These are phyloP conservation scores for Zingel zingel DNA, from an alignment of 2,113 vertebrate genomes.

Conservation along the genomic window DNA sequence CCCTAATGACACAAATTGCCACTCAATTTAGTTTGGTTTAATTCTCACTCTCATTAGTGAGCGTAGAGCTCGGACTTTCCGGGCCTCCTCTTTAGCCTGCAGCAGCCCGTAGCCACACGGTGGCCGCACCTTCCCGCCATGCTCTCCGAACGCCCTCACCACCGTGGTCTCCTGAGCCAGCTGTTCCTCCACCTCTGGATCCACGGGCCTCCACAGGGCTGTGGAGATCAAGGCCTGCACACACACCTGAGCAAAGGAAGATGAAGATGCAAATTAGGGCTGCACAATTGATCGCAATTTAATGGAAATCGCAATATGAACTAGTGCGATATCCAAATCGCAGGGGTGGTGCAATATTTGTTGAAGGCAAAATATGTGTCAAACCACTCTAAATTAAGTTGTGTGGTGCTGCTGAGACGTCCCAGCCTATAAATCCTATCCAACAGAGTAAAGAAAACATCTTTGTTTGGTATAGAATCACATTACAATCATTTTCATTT, in stretches of 20 bases:
- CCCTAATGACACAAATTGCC: not conserved
- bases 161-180: constrained; percentile 80
- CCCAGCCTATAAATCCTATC: too few relatives aligned
- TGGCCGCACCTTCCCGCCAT: constrained; percentile 74
- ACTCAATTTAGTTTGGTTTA: not conserved
- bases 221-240: constrained; percentile 79
- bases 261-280: not conserved
- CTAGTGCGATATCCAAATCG: too few relatives aligned
- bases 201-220: constrained; percentile 80
- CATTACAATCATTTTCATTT: too few relatives aligned
- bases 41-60: constrained; percentile 83
- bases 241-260: constrained; percentile 74
- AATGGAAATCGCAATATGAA: too few relatives aligned
- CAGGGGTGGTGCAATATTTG: too few relatives aligned
- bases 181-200: constrained; percentile 83
- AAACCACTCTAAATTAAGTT: too few relatives aligned
- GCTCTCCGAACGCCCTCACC: constrained; percentile 63
- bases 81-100: constrained; percentile 86
- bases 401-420: too few relatives aligned
- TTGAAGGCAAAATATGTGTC: too few relatives aligned
- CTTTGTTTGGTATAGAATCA: too few relatives aligned
- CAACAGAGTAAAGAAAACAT: too few relatives aligned
- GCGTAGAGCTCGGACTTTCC: constrained; percentile 79
- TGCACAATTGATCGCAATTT: too few relatives aligned
- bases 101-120: constrained; percentile 85